Percentiles rank a stretch among this genome's conserved stretches.
phyloP scores from a whole-genome alignment of 2,797 vertebrate genomes.

The Tadarida brasiliensis region DNA sequence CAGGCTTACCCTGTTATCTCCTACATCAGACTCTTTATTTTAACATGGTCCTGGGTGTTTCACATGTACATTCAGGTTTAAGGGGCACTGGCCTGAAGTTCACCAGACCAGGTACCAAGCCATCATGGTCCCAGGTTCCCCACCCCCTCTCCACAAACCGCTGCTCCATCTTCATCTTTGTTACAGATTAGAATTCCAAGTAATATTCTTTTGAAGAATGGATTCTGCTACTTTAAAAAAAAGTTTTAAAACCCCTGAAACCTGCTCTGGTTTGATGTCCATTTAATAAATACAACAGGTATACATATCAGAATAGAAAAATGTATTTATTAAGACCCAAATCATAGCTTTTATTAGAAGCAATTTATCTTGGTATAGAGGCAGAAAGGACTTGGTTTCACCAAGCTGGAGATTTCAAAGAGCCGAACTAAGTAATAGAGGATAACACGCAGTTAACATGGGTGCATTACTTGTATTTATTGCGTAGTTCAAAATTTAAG shows the following conservation, averaged over 20 bases:
- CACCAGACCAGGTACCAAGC: neutral
- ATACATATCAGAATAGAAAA: conserved; percentile 21
- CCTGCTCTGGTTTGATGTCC: neutral
- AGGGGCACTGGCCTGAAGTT: neutral
- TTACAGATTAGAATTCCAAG: neutral
- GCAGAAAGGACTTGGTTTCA: conserved; percentile 30
- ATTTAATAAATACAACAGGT: conserved; percentile 2
- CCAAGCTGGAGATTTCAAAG: neutral
- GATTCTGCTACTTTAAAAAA: neutral
- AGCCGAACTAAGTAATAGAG: neutral
- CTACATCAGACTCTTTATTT: neutral
- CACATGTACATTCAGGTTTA: neutral
- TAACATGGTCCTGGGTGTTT: neutral
- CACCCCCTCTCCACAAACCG: neutral
- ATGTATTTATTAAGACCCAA: neutral
- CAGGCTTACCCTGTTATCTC: neutral
- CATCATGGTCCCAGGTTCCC: neutral
- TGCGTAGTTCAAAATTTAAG: conserved; percentile 24
- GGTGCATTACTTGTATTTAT: neutral
- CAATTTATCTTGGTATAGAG: neutral
- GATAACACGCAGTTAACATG: neutral
- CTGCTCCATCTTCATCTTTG: neutral
- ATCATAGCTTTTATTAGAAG: conserved; percentile 37
- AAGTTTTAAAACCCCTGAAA: neutral
- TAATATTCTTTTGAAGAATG: neutral